Evolutionary conservation across 2,113 vertebrate genomes (phyloP).

Genomic region (Pipra filicauda): DNA sequence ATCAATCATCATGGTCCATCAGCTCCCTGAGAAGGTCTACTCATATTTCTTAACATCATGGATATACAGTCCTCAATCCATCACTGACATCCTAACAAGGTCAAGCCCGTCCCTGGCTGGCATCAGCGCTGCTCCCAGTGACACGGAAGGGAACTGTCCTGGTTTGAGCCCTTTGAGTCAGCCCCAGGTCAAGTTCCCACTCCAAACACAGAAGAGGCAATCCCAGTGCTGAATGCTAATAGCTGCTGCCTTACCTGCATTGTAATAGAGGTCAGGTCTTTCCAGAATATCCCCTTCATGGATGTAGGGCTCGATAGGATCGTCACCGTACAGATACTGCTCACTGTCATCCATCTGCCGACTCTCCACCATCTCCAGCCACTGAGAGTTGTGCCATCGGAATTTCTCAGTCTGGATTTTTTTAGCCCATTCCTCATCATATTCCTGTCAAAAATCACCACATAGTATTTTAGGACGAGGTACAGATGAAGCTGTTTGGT

Average conservation of each 20-base stretch:
- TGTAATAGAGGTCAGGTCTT: constrained; percentile 87
- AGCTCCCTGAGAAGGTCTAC: background rate
- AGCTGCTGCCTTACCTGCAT: constrained; percentile 74
- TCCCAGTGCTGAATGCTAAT: background rate
- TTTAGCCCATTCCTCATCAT: constrained; percentile 89
- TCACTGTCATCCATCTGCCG: constrained; percentile 87
- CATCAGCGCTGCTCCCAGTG: background rate
- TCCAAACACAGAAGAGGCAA: background rate
- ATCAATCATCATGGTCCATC: background rate
- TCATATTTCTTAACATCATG: background rate
- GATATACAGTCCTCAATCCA: background rate
- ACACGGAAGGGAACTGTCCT: background rate
- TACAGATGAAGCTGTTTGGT: background rate
- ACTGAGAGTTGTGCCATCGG: constrained; percentile 93
- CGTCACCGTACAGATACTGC: constrained; percentile 81
- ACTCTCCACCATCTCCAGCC: constrained; percentile 94
- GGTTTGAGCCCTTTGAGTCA: background rate
- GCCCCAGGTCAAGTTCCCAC: background rate
- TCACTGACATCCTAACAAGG: background rate
- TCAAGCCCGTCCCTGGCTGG: background rate
- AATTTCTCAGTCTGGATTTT: constrained; percentile 93
- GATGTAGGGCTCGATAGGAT: constrained; percentile 82
- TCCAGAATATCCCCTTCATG: constrained; percentile 86
- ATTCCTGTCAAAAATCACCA: constrained; percentile 77
- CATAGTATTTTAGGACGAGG: background rate